Evolutionary conservation across 53 echinoderm and acorn worm species (phyloP).

Genomic region (Patiria pectinifera): DNA sequence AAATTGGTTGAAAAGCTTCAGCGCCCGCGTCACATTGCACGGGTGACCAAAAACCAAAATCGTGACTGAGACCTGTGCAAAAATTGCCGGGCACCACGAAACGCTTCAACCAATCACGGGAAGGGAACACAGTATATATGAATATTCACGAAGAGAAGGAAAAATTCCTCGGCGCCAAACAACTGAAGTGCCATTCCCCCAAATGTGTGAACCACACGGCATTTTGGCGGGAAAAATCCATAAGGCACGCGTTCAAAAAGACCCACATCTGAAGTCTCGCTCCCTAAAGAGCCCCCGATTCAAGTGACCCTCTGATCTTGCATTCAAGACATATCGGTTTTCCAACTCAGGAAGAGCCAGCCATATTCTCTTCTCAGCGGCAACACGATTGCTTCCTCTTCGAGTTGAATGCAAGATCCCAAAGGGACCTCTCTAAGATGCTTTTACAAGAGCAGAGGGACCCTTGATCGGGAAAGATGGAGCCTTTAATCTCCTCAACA

Average conservation of each 20-base stretch:
- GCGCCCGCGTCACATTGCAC: slow-evolving; percentile 9
- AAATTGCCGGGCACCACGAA: slow-evolving; percentile 38
- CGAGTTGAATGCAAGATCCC: not conserved
- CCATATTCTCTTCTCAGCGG: not conserved
- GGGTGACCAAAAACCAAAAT: not conserved
- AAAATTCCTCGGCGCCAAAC: slow-evolving; percentile 16
- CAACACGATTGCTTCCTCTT: slow-evolving; percentile 43
- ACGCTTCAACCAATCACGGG: slow-evolving; percentile 35
- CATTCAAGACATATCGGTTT: slow-evolving; percentile 27
- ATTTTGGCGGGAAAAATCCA: slow-evolving; percentile 24
- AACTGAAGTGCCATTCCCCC: slow-evolving; percentile 16
- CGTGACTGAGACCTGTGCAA: not conserved
- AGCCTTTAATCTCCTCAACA: not conserved
- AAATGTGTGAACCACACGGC: slow-evolving; percentile 25
- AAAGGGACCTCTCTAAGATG: slow-evolving; percentile 5
- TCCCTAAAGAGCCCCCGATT: not conserved
- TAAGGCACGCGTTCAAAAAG: slow-evolving; percentile 38
- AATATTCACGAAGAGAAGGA: slow-evolving; percentile 14
- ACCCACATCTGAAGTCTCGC: slow-evolving; percentile 6
- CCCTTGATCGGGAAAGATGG: not conserved
- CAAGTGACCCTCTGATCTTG: slow-evolving; percentile 11
- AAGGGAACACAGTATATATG: not conserved
- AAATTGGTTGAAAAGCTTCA: slow-evolving; percentile 30
- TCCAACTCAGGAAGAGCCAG: not conserved
- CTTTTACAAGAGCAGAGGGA: slow-evolving; percentile 8